Percentiles rank a stretch among this genome's conserved stretches.
Evolutionary conservation across 2,113 vertebrate species (phyloP).

Genomic region (Engystomops pustulosus): DNA sequence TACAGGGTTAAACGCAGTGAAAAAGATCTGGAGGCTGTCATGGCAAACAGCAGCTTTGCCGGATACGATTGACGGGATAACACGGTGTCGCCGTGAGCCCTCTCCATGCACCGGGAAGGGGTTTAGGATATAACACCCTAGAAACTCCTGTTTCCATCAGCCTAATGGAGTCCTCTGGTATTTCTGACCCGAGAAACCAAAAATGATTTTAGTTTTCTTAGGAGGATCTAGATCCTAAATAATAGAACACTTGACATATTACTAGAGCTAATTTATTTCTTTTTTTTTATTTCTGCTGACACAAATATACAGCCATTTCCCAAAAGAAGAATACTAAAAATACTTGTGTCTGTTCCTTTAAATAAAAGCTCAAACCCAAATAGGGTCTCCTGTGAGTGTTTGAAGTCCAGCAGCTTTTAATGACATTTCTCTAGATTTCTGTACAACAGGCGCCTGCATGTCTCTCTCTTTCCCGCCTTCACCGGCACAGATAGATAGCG

Average conservation of each 20-base stretch:
- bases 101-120: too few relatives aligned
- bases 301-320: neutral
- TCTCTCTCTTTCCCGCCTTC: slow-evolving; percentile 2
- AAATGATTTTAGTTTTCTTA: neutral
- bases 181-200: neutral
- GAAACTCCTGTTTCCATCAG: neutral
- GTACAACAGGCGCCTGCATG: neutral
- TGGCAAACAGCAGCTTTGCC: too few relatives aligned
- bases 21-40: too few relatives aligned
- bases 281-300: too few relatives aligned
- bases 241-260: neutral
- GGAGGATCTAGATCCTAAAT: neutral
- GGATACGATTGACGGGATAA: too few relatives aligned
- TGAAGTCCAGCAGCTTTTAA: neutral
- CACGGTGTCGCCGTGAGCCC: too few relatives aligned
- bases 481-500: slow-evolving; percentile 9
- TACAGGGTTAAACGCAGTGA: too few relatives aligned
- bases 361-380: neutral
- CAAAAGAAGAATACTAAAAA: neutral
- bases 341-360: neutral
- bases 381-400: neutral
- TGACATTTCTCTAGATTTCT: slow-evolving; percentile 4
- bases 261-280: neutral
- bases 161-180: neutral
- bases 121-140: neutral